phyloP scores from a whole-genome alignment of 1,140 invertebrate genomes.

The Rhyzopertha dominica region DNA sequence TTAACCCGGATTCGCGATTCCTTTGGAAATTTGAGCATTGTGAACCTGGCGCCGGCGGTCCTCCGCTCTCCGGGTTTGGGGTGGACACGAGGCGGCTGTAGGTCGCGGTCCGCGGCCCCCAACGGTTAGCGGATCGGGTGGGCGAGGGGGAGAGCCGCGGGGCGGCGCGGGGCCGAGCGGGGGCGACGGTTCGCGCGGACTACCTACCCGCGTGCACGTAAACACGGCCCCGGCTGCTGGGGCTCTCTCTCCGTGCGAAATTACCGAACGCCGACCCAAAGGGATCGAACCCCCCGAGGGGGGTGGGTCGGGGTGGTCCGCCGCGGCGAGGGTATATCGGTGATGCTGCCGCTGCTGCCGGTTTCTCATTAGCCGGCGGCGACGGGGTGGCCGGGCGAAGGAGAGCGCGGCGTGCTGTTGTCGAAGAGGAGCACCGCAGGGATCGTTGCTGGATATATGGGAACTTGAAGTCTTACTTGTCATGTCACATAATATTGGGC shows the following conservation, averaged over 20 bases:
- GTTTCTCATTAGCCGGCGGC: too few relatives aligned
- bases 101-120: constrained; percentile 25
- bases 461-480: too few relatives aligned
- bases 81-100: constrained; percentile 18
- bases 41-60: constrained; percentile 19
- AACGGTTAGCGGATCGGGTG: constrained; percentile 12
- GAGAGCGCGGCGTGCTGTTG: constrained; percentile 1
- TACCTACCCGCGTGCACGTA: constrained; percentile 17
- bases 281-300: neutral
- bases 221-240: too few relatives aligned
- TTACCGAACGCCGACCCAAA: constrained; percentile 5
- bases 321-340: neutral
- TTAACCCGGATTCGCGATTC: too few relatives aligned
- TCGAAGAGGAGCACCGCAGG: constrained; percentile 4
- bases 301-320: neutral
- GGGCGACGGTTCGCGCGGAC: constrained; percentile 19
- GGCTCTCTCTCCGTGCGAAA: constrained; percentile 10
- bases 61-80: constrained; percentile 13
- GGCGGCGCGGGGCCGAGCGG: constrained; percentile 7
- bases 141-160: constrained; percentile 6
- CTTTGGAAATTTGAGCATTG: too few relatives aligned
- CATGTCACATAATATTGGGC: too few relatives aligned
- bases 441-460: neutral
- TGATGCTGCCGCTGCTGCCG: too few relatives aligned
- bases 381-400: constrained; percentile 6